Base-by-base conservation (phyloP, 35 echinoderm and acorn worm species). In the Holothuria glaberrima region DNA sequence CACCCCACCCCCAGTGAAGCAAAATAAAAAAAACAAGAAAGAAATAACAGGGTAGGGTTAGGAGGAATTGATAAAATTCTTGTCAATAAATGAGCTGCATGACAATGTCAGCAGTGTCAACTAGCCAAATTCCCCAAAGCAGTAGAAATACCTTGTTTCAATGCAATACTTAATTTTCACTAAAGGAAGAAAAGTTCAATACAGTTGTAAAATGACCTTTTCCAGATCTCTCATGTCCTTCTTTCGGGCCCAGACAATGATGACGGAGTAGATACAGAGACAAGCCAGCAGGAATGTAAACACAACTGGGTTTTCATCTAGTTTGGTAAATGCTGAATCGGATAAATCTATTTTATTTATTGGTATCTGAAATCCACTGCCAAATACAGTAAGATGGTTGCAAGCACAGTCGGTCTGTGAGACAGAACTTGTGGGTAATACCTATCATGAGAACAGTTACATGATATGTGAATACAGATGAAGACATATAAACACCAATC, bases 181-280 rank as follows among this genome's bases (percentile, higher is more conserved):
- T n/a, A n/a, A n/a, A n/a, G n/a, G n/a, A n/a, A n/a, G n/a, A n/a
- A n/a, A n/a, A n/a, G n/a, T n/a, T n/a, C n/a, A n/a, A n/a, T n/a
- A n/a, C n/a, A n/a, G n/a, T n/a, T n/a, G n/a, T 14, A 21, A 14
- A 22, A 6, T 46, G 59, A 99, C 97, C 97, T 95, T 99, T 6
- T 91, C 62, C 18, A 94, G 57, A 78, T 99, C 97, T 46, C 97
- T 86, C 60, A 95, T 90, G 18, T 99, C 97, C 17, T 89, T 93
- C 60, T 99, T 99, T 12, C 97, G 90, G 29, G 97, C 97, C 97
- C 97, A 99, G 46, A 99, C 32, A 21, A 99, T 78, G 48, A 99
- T 91, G 30, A 94, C 61, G 33, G 92, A 52, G 36, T 99, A 99
- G 72, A 93, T 59, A n/a, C 82, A 93, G 63, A 94, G 83, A 78